A percentile compares a stretch with the other conserved stretches of the same genome.
Evolutionary conservation across 2,797 vertebrate species (phyloP).

Genomic region (Pipistrellus nathusii): DNA sequence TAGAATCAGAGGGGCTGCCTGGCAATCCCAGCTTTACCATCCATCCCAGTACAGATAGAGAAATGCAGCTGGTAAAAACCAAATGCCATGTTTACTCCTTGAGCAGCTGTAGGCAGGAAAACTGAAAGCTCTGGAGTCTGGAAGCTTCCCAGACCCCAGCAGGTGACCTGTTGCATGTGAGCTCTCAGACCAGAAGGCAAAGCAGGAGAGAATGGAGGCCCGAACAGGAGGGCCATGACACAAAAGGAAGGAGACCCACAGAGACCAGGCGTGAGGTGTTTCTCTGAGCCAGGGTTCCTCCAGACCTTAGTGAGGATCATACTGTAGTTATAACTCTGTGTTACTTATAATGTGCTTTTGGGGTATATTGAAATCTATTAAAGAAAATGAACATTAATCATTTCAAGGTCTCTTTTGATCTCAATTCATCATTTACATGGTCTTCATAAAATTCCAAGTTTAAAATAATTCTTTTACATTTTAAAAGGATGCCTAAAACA

Average conservation of each 20-base stretch:
- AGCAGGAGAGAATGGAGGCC: neutral
- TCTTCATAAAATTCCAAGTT: constrained; percentile 11
- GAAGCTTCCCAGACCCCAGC: neutral
- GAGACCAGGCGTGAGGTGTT: neutral
- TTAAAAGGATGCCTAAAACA: neutral
- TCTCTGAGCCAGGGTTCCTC: neutral
- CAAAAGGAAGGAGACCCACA: neutral
- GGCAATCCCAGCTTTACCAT: neutral
- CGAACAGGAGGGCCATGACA: neutral
- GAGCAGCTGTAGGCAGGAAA: neutral
- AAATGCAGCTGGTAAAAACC: neutral
- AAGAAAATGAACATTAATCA: neutral
- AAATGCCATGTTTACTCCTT: neutral
- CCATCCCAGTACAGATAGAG: neutral
- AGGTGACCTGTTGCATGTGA: neutral
- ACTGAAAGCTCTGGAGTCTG: neutral
- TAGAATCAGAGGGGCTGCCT: neutral
- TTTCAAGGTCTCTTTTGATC: neutral
- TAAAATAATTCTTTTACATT: constrained; percentile 17
- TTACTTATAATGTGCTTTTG: neutral
- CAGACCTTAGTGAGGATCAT: neutral
- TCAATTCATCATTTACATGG: neutral
- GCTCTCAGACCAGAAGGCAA: neutral
- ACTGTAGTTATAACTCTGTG: neutral
- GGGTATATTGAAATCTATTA: neutral